phyloP scores from a whole-genome alignment of 2,797 vertebrate species.

The Hylomyscus alleni region DNA sequence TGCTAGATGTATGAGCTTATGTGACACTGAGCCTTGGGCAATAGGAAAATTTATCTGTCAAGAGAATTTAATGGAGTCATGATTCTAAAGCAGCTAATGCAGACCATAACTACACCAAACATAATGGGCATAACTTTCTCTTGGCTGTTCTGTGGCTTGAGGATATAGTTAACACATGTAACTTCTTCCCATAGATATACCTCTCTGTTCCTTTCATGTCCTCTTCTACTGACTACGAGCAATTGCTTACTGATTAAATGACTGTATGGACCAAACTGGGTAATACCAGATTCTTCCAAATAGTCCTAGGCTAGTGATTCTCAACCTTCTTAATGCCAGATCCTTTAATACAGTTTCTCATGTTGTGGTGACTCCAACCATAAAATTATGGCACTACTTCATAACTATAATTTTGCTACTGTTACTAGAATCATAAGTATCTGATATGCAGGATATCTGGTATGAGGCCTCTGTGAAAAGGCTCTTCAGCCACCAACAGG shows the following conservation, averaged over 20 bases:
- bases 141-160: neutral
- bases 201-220: neutral
- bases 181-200: neutral
- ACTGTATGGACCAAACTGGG: neutral
- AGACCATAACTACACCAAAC: neutral
- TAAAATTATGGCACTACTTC: neutral
- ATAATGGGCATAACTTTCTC: neutral
- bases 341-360: neutral
- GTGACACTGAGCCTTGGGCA: neutral
- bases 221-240: neutral
- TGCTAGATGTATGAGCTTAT: neutral
- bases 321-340: neutral
- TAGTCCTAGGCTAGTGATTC: neutral
- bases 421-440: neutral
- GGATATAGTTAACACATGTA: neutral
- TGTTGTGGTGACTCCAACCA: neutral
- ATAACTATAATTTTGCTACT: neutral
- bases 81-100: neutral
- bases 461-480: neutral
- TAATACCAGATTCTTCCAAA: neutral
- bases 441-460: neutral
- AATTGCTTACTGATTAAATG: neutral
- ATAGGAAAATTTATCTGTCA: neutral
- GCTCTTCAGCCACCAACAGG: neutral
- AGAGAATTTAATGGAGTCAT: neutral